Percentiles rank a stretch among this genome's conserved stretches.
Evolutionary conservation across 2,888 invertebrate genomes (phyloP).

Genomic region (Rhamphomyia laevipes): DNA sequence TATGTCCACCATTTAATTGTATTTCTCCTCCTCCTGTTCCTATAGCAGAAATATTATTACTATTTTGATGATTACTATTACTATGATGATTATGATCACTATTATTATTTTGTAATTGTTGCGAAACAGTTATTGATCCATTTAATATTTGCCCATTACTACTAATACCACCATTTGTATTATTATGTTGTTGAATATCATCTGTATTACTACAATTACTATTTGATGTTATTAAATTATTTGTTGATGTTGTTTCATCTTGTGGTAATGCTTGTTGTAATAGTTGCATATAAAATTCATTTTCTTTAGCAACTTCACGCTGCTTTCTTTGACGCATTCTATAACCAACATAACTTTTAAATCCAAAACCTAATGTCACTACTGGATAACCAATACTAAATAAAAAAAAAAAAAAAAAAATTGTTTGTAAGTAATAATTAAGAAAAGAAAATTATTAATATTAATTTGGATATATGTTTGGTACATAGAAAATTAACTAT

Average conservation of each 20-base stretch:
- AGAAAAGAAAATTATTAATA: not conserved
- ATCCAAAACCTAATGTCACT: conserved; percentile 89
- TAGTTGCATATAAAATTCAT: conserved; percentile 88
- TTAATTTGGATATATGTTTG: not conserved
- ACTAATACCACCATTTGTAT: not conserved
- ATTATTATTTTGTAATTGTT: conserved; percentile 2
- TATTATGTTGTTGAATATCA: conserved; percentile 11
- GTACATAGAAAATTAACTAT: not conserved
- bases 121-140: conserved; percentile 12
- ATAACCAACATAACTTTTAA: conserved; percentile 85
- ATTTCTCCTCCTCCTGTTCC: too few species aligned
- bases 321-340: conserved; percentile 84
- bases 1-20: too few species aligned
- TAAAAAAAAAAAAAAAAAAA: conserved; percentile 11
- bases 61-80: not conserved
- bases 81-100: not conserved
- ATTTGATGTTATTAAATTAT: not conserved
- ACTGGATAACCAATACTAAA: conserved; percentile 84
- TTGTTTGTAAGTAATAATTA: too few species aligned
- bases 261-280: conserved; percentile 82
- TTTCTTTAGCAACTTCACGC: conserved; percentile 86
- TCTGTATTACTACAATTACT: conserved; percentile 10
- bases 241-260: conserved; percentile 24
- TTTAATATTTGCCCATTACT: conserved; percentile 12
- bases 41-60: too few species aligned